Base-by-base conservation (phyloP, 2,113 vertebrate species). In the Motacilla tschutschensis region DNA sequence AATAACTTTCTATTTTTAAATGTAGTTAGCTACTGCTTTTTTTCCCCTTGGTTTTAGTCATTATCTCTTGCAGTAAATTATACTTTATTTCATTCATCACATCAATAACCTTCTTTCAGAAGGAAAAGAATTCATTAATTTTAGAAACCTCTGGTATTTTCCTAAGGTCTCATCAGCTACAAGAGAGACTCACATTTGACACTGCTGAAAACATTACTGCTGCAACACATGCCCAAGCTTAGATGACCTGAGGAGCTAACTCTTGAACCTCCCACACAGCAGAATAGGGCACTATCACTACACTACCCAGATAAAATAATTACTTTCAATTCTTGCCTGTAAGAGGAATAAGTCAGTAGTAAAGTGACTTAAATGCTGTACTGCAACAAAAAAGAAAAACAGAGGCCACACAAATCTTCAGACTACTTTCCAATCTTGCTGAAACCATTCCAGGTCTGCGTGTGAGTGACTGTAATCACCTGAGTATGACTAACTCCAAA, bases 1-100 rank as follows among this genome's bases (percentile, higher is more conserved):
- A 90, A 91, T 88, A 93, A 80, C 53, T 40, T 71, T 44, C 83
- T 87, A 44, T 88, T 92, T 93, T 94, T 72, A 90, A 90, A 73
- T 8, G 5, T 18, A 69, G 76, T 26, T 38, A 85, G 67, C 47
- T 84, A 62, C 41, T 73, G 41, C 63, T 36, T 47, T 36, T 29
- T 18, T 21, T 1, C 17, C 21, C 14, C 36, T 77, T 20, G 31
- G 79, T 90, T 85, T 78, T 51, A 79, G 74, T 54, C 62, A 83
- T 90, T 84, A 71, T 82, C 83, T 81, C 86, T 72, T 85, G 53
- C 70, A 83, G 84, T 67, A 90, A 84, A 87, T 83, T 64, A 71
- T 20, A 62, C 26, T 86, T 87, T 53, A 73, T 79, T 89, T 94
- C 80, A 83, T 93, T 83, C 72, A 82, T 65, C 84, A 57, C 4